Percentiles rank a stretch among this genome's conserved stretches.
phyloP scores from a whole-genome alignment of 2,888 invertebrate species.

The Phorcus lineatus region DNA sequence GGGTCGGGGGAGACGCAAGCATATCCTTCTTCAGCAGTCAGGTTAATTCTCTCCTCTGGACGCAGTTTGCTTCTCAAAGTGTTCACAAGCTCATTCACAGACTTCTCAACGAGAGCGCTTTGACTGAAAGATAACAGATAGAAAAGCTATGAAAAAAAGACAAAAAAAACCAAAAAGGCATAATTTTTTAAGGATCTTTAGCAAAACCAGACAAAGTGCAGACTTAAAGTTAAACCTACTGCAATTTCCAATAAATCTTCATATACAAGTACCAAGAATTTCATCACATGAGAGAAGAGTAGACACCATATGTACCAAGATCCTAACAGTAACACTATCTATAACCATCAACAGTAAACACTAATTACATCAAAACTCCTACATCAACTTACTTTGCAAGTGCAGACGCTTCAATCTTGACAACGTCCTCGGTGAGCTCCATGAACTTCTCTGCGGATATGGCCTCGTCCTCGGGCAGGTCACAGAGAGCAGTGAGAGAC shows the following conservation, averaged over 20 bases:
- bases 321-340: too few relatives aligned
- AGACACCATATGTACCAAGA: too few relatives aligned
- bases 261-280: too few relatives aligned
- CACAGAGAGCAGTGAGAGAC: conserved; percentile 88
- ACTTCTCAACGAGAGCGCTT: conserved; percentile 73
- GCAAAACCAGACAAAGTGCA: too few relatives aligned
- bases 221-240: too few relatives aligned
- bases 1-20: conserved; percentile 65
- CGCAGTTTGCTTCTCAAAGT: conserved; percentile 70
- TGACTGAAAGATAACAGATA: conserved; percentile 57
- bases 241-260: too few relatives aligned
- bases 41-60: conserved; percentile 78
- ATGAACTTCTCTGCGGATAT: conserved; percentile 92
- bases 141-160: too few relatives aligned
- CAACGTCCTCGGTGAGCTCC: conserved; percentile 85
- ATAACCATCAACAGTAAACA: too few relatives aligned
- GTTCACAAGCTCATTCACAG: conserved; percentile 74
- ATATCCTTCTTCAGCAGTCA: conserved; percentile 67
- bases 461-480: conserved; percentile 87
- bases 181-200: too few relatives aligned
- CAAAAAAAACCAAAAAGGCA: too few relatives aligned
- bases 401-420: conserved; percentile 70
- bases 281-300: too few relatives aligned
- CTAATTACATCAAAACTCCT: too few relatives aligned
- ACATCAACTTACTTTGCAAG: conserved; percentile 74